phyloP scores from a whole-genome alignment of 2,888 invertebrate species.

The Drosophila monieri region DNA sequence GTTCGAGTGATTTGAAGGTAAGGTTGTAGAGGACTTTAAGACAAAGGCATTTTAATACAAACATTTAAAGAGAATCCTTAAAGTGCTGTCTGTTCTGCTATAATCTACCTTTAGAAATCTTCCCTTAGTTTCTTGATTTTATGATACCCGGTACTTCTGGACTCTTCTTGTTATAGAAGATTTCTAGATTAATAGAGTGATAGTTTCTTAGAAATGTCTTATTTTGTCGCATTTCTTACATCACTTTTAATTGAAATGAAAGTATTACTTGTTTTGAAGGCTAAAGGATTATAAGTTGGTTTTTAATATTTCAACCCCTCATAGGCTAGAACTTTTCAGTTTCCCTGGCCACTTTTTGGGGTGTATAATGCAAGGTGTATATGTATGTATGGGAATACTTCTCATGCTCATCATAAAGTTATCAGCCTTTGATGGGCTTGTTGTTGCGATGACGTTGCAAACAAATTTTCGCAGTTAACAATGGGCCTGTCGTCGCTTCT shows the following conservation, averaged over 20 bases:
- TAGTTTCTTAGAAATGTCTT: too few species aligned
- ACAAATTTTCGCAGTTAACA: conserved; percentile 80
- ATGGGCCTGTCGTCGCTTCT: conserved; percentile 66
- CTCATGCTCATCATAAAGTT: conserved; percentile 61
- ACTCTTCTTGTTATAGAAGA: too few species aligned
- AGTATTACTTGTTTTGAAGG: too few species aligned
- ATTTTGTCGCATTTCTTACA: too few species aligned
- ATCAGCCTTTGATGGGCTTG: conserved; percentile 66
- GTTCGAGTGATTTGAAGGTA: background rate
- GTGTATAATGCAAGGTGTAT: background rate
- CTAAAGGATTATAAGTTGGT: background rate
- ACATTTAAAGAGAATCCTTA: background rate
- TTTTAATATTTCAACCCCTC: conserved; percentile 20
- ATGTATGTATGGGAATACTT: conserved; percentile 13
- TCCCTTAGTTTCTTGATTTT: too few species aligned
- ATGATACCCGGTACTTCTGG: too few species aligned
- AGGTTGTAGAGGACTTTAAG: background rate
- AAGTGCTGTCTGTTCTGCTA: too few species aligned
- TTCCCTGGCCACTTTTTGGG: conserved; percentile 43
- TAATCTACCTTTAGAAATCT: too few species aligned
- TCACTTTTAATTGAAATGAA: too few species aligned
- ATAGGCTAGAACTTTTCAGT: conserved; percentile 38
- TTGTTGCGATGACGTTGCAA: conserved; percentile 80
- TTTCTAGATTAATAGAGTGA: too few species aligned
- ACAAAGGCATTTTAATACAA: background rate